Conservation (phyloP, 2,797 vertebrate genomes). For the Falco berigora region DNA sequence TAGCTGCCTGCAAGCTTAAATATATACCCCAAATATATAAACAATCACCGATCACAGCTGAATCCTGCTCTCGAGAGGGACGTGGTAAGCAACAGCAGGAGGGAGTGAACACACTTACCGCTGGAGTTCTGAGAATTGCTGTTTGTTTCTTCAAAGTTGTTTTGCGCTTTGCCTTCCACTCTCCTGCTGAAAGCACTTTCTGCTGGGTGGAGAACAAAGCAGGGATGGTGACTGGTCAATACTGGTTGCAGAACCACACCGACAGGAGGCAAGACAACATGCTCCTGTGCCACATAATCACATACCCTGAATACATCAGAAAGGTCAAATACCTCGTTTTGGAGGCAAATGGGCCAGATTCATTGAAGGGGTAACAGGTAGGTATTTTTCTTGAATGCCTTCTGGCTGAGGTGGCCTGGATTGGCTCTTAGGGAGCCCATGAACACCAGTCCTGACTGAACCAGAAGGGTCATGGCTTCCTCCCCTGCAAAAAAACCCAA, state of each 20-base stretch:
- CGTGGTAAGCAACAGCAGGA: neutral
- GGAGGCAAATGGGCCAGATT: slow-evolving; percentile 12
- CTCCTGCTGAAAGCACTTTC: slow-evolving; percentile 90
- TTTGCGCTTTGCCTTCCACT: slow-evolving; percentile 87
- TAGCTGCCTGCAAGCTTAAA: neutral
- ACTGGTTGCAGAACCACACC: neutral
- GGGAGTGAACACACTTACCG: slow-evolving; percentile 77
- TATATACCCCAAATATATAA: neutral
- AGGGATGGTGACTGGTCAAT: slow-evolving; percentile 17
- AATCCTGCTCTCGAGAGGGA: neutral
- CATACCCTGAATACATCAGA: neutral
- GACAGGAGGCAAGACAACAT: neutral
- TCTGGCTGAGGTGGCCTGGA: slow-evolving; percentile 32
- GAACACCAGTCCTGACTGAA: slow-evolving; percentile 23
- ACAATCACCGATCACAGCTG: neutral
- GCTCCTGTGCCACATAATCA: neutral
- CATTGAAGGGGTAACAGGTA: neutral
- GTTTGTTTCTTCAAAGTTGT: slow-evolving; percentile 92
- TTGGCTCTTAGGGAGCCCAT: slow-evolving; percentile 12
- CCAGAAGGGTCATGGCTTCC: neutral
- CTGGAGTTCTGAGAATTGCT: slow-evolving; percentile 94
- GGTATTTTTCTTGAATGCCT: neutral
- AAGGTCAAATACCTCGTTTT: neutral
- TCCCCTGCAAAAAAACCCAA: neutral
- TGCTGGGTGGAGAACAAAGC: slow-evolving; percentile 69